These are phyloP conservation scores for Sparus aurata DNA, from an alignment of 2,797 vertebrate species.

Conservation along the genomic window DNA sequence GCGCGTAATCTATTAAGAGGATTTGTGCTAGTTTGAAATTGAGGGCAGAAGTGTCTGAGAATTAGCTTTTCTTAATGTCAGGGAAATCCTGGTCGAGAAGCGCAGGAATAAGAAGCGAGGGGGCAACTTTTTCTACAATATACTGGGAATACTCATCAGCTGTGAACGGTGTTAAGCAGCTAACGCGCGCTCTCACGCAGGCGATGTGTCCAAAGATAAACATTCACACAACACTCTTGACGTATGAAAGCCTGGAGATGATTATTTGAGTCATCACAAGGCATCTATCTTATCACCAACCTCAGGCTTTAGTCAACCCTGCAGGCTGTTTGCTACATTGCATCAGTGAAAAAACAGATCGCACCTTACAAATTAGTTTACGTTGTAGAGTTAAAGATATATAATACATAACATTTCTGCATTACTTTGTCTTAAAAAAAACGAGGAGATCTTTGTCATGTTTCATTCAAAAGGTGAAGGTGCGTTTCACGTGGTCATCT, in stretches of 20 bases:
- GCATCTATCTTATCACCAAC: slow-evolving; percentile 1
- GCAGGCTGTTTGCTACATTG: not conserved
- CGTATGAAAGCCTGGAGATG: slow-evolving; percentile 4
- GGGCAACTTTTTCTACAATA: slow-evolving; percentile 24
- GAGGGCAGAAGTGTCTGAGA: slow-evolving; percentile 49
- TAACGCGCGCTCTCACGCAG: not conserved
- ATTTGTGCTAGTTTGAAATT: slow-evolving; percentile 66
- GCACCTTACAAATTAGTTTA: not conserved
- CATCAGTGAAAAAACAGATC: not conserved
- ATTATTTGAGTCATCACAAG: slow-evolving; percentile 11
- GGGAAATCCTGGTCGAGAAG: slow-evolving; percentile 29
- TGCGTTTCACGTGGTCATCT: too few relatives aligned
- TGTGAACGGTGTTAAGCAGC: slow-evolving; percentile 22
- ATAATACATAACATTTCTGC: too few relatives aligned
- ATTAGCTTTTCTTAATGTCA: slow-evolving; percentile 56
- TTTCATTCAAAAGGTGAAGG: too few relatives aligned
- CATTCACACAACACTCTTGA: not conserved
- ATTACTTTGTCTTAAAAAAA: too few relatives aligned
- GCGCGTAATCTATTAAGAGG: slow-evolving; percentile 71
- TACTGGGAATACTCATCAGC: slow-evolving; percentile 42
- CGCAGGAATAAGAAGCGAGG: slow-evolving; percentile 34
- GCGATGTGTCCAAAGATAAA: slow-evolving; percentile 16
- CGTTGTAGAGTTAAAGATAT: not conserved
- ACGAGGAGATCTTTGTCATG: too few relatives aligned
- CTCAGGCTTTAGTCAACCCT: slow-evolving; percentile 1